Evolutionary conservation across 2,113 vertebrate species (phyloP).

Genomic region (Callopanchax toddi): DNA sequence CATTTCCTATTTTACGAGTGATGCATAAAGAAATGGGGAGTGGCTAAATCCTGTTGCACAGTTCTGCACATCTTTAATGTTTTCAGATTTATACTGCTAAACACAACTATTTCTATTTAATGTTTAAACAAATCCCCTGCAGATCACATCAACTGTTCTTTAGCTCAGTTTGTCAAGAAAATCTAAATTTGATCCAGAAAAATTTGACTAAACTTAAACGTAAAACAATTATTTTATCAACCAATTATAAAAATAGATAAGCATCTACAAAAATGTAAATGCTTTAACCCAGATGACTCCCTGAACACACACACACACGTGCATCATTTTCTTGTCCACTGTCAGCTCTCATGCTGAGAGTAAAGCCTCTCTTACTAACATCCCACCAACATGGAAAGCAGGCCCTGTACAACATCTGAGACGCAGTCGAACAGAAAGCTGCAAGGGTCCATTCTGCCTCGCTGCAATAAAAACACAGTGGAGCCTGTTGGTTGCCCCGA

Average conservation of each 20-base stretch:
- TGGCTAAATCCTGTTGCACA: no score
- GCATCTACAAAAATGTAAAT: not conserved
- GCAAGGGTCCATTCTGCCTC: slow-evolving; percentile 36
- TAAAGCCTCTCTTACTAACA: slow-evolving; percentile 36
- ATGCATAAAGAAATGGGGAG: no score
- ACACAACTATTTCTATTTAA: no score
- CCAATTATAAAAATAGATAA: not conserved
- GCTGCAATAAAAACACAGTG: slow-evolving; percentile 43
- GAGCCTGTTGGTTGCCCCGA: slow-evolving; percentile 6
- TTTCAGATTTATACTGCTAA: no score
- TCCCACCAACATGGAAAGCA: slow-evolving; percentile 53
- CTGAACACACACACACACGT: not conserved
- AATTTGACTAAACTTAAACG: no score
- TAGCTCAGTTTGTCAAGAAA: no score
- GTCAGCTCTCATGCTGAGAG: slow-evolving; percentile 35
- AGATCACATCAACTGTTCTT: no score
- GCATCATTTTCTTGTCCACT: slow-evolving; percentile 2
- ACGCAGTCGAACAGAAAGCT: slow-evolving; percentile 48
- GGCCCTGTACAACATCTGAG: slow-evolving; percentile 47
- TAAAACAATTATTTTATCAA: no score
- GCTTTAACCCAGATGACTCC: not conserved
- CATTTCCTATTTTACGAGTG: no score
- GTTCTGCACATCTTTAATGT: no score
- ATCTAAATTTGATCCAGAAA: no score
- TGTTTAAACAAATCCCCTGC: no score